Evolutionary conservation across 2,113 vertebrate genomes (phyloP), one percentile per base, ranked within the genome.

Genomic region (Ceyx cyanopectus): DNA sequence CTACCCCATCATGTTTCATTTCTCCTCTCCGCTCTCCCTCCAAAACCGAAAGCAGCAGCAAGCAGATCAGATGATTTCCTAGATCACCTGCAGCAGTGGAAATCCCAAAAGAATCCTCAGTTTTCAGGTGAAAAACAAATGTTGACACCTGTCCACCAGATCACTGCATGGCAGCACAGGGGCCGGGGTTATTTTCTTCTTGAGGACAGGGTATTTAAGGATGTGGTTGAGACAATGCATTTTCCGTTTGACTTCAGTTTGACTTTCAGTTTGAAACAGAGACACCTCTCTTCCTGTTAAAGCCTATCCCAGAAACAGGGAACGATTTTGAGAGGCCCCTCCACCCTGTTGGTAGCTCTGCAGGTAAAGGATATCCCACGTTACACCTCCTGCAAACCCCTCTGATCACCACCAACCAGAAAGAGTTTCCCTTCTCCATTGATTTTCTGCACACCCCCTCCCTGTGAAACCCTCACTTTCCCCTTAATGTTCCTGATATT

Each of bases 211-310:
- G 4, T 66, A 76, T 87, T 56, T 84, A 93, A 97, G 92, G 93
- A 82, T 82, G 86, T 89, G 93, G 80, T 87, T 92, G 73, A 94
- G 88, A 97, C n/a, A 2, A 84, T n/a, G 78, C 21, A 9, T 82
- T 93, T 96, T 97, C 96, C 92, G 88, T 93, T 95, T 96, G 46
- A 89, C 83, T 97, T 94, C 89, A 40, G 87, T 57, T 89, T 95
- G 67, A 82, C 93, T 97, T 96, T 95, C 95, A 93, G 93, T 95
- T 87, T 94, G 91, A 95, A 91, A 76, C 78, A 68, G 74, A 94
- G 77, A 67, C 9, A 27, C 13, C 26, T 21, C 58, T 51, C 50
- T 93, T 94, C 90, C 79, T 43, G 87, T 72, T 89, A 96, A 96
- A 74, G 19, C 2, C 69, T 7, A 78, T 93, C 92, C 86, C 83